Percentiles rank a stretch among this genome's conserved stretches.
phyloP scores from a whole-genome alignment of 2,797 vertebrate species.

The Luscinia luscinia region DNA sequence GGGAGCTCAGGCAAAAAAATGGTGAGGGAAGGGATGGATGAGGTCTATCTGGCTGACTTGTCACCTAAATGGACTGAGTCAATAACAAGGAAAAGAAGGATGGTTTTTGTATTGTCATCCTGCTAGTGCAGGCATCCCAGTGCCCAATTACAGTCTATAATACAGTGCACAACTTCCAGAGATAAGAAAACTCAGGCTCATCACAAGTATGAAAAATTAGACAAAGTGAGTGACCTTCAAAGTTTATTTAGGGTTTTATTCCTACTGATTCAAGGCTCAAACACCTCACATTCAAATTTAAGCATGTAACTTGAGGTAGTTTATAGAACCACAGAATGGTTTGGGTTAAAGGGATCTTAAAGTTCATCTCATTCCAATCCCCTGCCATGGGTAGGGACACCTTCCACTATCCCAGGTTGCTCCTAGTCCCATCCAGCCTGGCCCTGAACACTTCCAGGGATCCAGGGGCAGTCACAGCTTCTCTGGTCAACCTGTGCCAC shows the following conservation, averaged over 20 bases:
- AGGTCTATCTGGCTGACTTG: not conserved
- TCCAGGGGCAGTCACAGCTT: not conserved
- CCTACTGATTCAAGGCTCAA: not conserved
- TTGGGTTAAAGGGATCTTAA: not conserved
- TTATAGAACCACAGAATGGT: not conserved
- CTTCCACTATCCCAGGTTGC: not conserved
- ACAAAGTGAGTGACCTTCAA: not conserved
- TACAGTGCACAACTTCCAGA: not conserved
- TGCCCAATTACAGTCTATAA: not conserved
- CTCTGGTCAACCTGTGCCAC: not conserved
- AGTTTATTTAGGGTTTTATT: not conserved
- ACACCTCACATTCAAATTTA: not conserved
- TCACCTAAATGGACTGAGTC: not conserved
- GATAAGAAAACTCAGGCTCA: not conserved
- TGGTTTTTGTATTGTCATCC: not conserved
- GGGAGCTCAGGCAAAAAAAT: not conserved
- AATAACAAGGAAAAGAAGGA: not conserved
- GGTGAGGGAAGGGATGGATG: not conserved
- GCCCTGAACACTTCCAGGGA: not conserved
- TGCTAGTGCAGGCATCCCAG: not conserved
- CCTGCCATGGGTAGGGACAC: not conserved
- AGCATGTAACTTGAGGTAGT: not conserved
- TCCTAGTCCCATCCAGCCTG: fast-evolving
- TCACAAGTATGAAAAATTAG: not conserved
- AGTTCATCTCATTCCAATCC: not conserved